Base-by-base conservation (phyloP, 2,797 vertebrate species). In the Antrozous pallidus region DNA sequence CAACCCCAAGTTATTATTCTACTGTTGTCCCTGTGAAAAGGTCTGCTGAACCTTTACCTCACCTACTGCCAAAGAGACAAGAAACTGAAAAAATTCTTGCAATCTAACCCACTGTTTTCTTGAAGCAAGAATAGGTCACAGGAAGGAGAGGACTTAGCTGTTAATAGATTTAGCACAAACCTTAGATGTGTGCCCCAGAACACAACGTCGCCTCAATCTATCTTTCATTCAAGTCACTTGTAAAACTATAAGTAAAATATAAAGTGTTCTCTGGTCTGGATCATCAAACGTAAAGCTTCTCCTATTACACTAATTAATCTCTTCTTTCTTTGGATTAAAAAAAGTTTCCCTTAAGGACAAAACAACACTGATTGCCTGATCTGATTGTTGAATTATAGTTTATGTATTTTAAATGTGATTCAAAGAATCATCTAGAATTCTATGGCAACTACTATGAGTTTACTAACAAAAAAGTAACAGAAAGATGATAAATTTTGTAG, bases 391-490 rank as follows among this genome's bases (percentile, higher is more conserved):
- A 85, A 92, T 75, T 91, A 90, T 80, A 96, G 42, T 45, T 89
- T 70, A 16, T 73, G 73, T 88, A 9, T 95, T 96, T 91, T 88
- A 91, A 93, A 88, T 93, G 78, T 90, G 80, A 94, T 58, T 94
- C 47, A 90, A 56, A 80, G 56, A 87, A 78, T 91, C 58, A 83
- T 70, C 36, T 56, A 85, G 74, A 92, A 90, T 95, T 93, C 58
- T 51, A 42, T 87, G 54, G 77, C 78, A 94, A 91, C 63, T 85
- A 92, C 38, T 84, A 40, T 84, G 49, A 84, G 47, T 90, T 56
- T 91, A 45, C 83, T 94, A 90, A 79, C 40, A 91, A 79, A 90
- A 93, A 1, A 8, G 13, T 70, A 70, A 63, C 49, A 22, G 82
- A 86, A 22, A 93, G 20, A 70, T 75, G 33, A 94, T 77, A 81